These are phyloP conservation scores for Hydrotaea cyrtoneurina DNA, from an alignment of 2,888 invertebrate genomes.

Conservation along the genomic window DNA sequence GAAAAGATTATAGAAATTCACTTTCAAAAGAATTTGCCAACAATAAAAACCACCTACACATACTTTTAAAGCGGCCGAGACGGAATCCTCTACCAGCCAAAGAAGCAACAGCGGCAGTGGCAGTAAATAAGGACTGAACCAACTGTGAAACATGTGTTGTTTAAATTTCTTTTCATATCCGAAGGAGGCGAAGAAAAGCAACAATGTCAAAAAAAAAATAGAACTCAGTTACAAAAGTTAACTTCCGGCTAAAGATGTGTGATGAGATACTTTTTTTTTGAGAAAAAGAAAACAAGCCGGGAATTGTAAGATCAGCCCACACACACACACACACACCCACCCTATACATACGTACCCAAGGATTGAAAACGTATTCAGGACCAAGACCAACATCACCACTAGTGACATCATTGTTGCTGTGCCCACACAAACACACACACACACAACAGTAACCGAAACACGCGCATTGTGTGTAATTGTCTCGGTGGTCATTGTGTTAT, in stretches of 20 bases:
- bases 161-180: constrained; percentile 25
- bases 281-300: neutral
- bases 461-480: constrained; percentile 28
- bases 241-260: constrained; percentile 8
- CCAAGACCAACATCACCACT: too few species aligned
- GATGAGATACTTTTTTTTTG: neutral
- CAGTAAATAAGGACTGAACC: constrained; percentile 42
- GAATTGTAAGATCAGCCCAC: neutral
- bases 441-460: constrained; percentile 29
- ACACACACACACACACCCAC: neutral
- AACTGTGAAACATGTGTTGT: constrained; percentile 47
- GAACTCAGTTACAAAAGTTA: constrained; percentile 18
- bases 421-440: neutral
- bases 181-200: constrained; percentile 22
- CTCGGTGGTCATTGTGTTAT: constrained; percentile 22
- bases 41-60: constrained; percentile 23
- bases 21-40: constrained; percentile 33
- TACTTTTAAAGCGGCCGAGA: neutral
- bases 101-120: neutral
- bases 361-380: constrained; percentile 8
- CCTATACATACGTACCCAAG: neutral
- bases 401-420: too few species aligned
- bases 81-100: neutral
- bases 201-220: too few species aligned
- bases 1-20: constrained; percentile 30